phyloP scores from a whole-genome alignment of 2,113 vertebrate species.

The Dromas ardeola region DNA sequence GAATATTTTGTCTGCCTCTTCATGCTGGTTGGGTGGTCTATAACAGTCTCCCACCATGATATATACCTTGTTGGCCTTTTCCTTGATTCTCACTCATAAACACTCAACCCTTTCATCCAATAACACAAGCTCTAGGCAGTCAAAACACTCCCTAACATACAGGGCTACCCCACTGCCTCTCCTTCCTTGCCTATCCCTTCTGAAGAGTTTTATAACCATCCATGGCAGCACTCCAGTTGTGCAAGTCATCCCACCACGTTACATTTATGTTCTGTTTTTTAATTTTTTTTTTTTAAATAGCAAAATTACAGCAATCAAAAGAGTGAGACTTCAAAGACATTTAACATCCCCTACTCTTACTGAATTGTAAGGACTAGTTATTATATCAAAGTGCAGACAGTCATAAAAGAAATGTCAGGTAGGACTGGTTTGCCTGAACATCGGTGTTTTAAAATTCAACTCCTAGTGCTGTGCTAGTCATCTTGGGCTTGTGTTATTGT shows the following conservation, averaged over 20 bases:
- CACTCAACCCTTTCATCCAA: too few species aligned
- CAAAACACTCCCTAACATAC: neutral
- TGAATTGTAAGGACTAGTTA: constrained; percentile 7
- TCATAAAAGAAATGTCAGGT: constrained; percentile 13
- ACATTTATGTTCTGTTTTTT: neutral
- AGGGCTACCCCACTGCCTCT: rapidly evolving
- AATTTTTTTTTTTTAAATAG: neutral
- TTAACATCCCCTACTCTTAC: neutral
- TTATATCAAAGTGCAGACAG: neutral
- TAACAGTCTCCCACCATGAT: neutral
- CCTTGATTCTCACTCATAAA: neutral
- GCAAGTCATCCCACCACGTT: neutral
- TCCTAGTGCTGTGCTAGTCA: neutral
- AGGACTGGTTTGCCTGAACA: neutral
- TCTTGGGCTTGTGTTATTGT: neutral
- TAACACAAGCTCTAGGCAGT: neutral
- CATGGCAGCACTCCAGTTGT: neutral
- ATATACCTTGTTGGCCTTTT: neutral
- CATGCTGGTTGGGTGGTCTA: neutral
- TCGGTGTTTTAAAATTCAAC: neutral
- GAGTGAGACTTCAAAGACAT: neutral
- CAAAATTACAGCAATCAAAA: neutral
- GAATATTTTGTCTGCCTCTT: neutral
- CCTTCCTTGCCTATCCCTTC: neutral
- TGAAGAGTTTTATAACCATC: neutral